Percentiles rank a stretch among this genome's conserved stretches.
phyloP scores from a whole-genome alignment of 2,888 invertebrate genomes.

The Cantharis flavilabris region DNA sequence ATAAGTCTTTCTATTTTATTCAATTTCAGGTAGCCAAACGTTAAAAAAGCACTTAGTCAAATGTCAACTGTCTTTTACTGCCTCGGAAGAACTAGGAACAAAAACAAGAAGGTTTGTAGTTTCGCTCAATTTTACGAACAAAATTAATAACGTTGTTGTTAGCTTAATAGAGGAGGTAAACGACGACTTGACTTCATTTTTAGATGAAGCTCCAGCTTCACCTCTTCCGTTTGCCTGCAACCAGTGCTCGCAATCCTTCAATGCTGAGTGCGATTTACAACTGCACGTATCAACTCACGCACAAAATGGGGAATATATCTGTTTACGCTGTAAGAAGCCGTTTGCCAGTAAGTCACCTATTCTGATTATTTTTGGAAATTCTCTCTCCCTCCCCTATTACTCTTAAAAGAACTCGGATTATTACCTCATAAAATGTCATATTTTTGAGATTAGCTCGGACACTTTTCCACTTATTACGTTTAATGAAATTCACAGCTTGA shows the following conservation, averaged over 20 bases:
- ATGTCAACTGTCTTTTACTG: background rate
- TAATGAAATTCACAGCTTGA: too few species aligned
- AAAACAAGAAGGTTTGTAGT: background rate
- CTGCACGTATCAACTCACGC: conserved; percentile 58
- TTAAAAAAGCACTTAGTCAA: conserved; percentile 8
- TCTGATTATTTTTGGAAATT: too few species aligned
- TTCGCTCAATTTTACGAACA: background rate
- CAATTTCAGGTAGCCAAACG: conserved; percentile 5
- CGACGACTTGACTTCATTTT: conserved; percentile 41
- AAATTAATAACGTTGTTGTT: background rate
- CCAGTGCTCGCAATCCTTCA: conserved; percentile 57
- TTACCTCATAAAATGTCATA: too few species aligned
- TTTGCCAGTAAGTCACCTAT: conserved; percentile 54
- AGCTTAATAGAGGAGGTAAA: conserved; percentile 6
- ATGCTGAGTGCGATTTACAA: conserved; percentile 57
- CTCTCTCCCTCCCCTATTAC: too few species aligned
- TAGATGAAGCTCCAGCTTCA: conserved; percentile 43
- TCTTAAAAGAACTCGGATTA: too few species aligned
- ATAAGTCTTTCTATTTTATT: background rate
- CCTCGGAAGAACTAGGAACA: background rate
- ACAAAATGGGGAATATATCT: conserved; percentile 52
- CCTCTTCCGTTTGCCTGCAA: conserved; percentile 48
- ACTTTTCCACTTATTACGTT: too few species aligned
- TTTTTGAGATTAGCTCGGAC: too few species aligned
- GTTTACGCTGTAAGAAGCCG: conserved; percentile 58